A percentile compares a stretch with the other conserved stretches of the same genome.
Conservation (phyloP, 2,797 vertebrate species). For the Crocidura indochinensis region DNA sequence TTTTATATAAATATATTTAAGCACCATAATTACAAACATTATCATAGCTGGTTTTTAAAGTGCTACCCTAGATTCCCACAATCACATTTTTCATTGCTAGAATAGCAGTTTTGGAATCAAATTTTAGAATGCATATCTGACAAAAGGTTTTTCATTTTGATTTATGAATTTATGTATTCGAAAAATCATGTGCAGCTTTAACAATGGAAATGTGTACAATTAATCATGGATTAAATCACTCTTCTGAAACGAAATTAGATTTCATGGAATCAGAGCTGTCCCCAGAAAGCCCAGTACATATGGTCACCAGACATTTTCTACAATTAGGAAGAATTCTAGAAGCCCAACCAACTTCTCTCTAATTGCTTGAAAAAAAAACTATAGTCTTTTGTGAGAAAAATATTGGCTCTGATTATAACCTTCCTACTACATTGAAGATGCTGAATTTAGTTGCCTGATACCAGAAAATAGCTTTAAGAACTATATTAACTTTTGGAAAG, state of each 20-base stretch:
- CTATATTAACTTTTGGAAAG: too few species aligned
- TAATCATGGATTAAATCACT: slow-evolving; percentile 78
- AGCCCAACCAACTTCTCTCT: slow-evolving; percentile 61
- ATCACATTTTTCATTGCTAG: slow-evolving; percentile 23
- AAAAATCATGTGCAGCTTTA: slow-evolving; percentile 61
- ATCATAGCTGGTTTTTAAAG: too few species aligned
- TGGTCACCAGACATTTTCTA: slow-evolving; percentile 64
- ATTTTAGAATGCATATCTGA: slow-evolving; percentile 57
- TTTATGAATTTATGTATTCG: slow-evolving; percentile 59
- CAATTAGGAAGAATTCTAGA: slow-evolving; percentile 54
- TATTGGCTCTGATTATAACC: neutral
- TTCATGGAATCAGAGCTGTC: slow-evolving; percentile 58
- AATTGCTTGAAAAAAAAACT: slow-evolving; percentile 54
- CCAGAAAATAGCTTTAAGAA: slow-evolving; percentile 20
- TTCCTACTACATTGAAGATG: slow-evolving; percentile 8
- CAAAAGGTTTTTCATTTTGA: slow-evolving; percentile 58
- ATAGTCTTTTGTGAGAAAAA: slow-evolving; percentile 40
- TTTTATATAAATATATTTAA: too few species aligned
- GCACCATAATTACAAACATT: too few species aligned
- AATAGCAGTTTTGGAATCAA: slow-evolving; percentile 54
- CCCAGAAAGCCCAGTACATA: slow-evolving; percentile 62
- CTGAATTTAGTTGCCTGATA: slow-evolving; percentile 30
- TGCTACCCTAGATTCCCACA: too few species aligned
- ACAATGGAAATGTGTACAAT: slow-evolving; percentile 73
- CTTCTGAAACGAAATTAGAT: slow-evolving; percentile 77